Base-by-base conservation (phyloP, 2,797 vertebrate species). In the Malurus leucopterus region DNA sequence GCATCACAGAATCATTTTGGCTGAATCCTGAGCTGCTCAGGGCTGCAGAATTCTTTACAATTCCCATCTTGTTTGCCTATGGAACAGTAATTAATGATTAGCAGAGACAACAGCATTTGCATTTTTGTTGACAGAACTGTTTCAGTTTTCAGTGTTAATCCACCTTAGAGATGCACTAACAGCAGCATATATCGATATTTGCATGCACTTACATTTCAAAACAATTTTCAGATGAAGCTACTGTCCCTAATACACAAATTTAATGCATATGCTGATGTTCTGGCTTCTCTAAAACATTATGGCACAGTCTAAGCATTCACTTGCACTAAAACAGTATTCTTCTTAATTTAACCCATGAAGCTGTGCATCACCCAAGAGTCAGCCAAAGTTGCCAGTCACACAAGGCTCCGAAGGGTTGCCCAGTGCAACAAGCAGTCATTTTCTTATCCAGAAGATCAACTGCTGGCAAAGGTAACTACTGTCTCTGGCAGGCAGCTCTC, bases 51-150 rank as follows among this genome's bases (percentile, higher is more conserved):
- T 85, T 94, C 89, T 95, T 95, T 88, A 91, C 24, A 78, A 74
- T 92, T 90, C 83, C 68, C 57, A 84, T 73, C 77, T 90, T 6
- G 6, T 91, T 92, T 92, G 68, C 67, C 87, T 91, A 67, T 74
- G 78, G 86, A 96, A 94, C 68, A 90, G 86, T 92, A 90, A 90
- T 74, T 93, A 85, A 84, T 68, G 81, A 93, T 93, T 88, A 95
- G 61, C 26, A 84, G 70, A 94, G 54, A 92, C 20, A 95, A 93
- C 14, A 94, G 73, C 6, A 76, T 92, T 91, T 89, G 69, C 70
- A 75, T 72, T 93, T 90, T 80, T 86, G 76, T 89, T 5, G 30
- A 89, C 69, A 91, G 88, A 92, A 90, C 65, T 49, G 58, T 77
- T 84, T 85, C 74, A 36, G 41, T 80, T 93, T 94, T 91, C 54